These are phyloP conservation scores for Trachythela sp. DNA, from an alignment of 64 coral and sea anemone species.

Conservation along the genomic window DNA sequence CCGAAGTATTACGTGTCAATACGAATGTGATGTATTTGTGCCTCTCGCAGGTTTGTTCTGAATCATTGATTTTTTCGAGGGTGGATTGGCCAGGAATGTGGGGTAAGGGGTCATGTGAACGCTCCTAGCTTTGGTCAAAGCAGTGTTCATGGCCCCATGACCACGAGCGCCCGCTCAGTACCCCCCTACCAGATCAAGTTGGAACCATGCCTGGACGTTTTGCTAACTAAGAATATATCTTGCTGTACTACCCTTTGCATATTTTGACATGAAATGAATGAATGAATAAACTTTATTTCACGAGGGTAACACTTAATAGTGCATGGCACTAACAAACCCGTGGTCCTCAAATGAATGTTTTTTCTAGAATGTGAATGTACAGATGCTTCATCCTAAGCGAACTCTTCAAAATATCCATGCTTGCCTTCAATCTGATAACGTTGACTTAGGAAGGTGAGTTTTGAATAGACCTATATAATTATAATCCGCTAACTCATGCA, in stretches of 20 bases:
- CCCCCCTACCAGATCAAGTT: not conserved
- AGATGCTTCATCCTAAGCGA: conserved; percentile 60
- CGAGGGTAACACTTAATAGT: too few relatives aligned
- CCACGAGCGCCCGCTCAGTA: too few relatives aligned
- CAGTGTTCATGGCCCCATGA: too few relatives aligned
- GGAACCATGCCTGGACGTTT: too few relatives aligned
- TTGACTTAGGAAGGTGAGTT: conserved; percentile 49
- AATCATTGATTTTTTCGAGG: not conserved
- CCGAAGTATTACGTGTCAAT: conserved; percentile 69
- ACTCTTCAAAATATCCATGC: conserved; percentile 79
- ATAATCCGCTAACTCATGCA: not conserved
- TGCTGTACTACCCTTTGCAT: not conserved
- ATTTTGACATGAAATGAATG: not conserved
- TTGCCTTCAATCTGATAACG: conserved; percentile 57
- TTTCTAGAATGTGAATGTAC: conserved; percentile 53
- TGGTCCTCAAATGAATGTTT: conserved; percentile 20
- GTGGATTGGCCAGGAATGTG: not conserved
- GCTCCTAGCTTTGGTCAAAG: too few relatives aligned
- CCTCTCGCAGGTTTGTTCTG: conserved; percentile 72
- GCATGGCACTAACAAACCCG: too few relatives aligned
- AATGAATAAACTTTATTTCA: too few relatives aligned
- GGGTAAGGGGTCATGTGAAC: not conserved
- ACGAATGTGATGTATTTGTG: conserved; percentile 84
- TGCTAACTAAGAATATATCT: not conserved
- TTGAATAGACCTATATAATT: not conserved